Evolutionary conservation across 2,888 invertebrate genomes (phyloP), one percentile per base, ranked within the genome.

Genomic region (Cheilosia urbana): DNA sequence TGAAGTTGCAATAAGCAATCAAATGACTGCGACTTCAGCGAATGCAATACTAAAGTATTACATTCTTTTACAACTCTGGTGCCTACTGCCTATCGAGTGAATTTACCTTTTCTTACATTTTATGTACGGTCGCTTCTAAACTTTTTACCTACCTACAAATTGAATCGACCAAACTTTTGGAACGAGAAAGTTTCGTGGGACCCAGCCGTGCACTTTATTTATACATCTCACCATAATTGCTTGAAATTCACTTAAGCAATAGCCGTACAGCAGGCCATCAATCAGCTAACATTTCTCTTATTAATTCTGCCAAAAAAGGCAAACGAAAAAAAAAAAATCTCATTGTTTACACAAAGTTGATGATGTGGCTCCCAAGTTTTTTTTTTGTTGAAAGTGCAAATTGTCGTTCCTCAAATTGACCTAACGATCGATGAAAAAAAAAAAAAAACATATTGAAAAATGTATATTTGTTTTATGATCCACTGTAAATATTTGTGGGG

Each of bases 401-500:
- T 15, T 66, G 45, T 53, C 13, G 9, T 1, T 7, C 42, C 37
- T 51, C 27, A 66, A 49, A 21, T 11, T n/a, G 15, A 24, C 19
- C 1, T 9, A 5, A 6, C 40, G 21, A 17, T 51, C 17, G 42
- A 27, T 15, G 7, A 6, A 15, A 47, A 34, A 53, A 15, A 47
- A 34, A 53, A 66, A 57, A 57, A 57, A 58, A 42, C 15, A 42
- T 5, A 42, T 45, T 17, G 2, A 45, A 57, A 37, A 47, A 15
- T 75, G 57, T 75, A 57, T 68, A 71, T n/a, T 11, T 27, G 57
- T 66, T 71, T 66, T 71, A 82, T 77, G 51, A 71, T 60, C 71
- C 71, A 47, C 58, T 37, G 72, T 77, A 77, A 82, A 82, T 71
- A 82, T 77, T 77, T 66, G 58, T 47, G 65, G 45, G 77, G 58